Evolutionary conservation across 2,113 vertebrate genomes (phyloP).

Genomic region (Suricata suricatta): DNA sequence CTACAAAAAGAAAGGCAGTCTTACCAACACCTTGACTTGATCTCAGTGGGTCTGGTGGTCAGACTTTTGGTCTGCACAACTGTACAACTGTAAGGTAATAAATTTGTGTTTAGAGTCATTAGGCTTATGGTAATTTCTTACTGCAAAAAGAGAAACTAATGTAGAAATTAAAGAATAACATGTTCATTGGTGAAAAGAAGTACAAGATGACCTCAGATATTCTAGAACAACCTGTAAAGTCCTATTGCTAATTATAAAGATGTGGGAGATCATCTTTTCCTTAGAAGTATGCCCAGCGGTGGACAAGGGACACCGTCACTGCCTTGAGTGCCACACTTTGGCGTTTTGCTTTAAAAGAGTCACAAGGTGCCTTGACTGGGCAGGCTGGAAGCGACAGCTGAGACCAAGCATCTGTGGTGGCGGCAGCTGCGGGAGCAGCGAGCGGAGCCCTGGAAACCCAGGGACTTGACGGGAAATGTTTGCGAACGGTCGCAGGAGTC

Average conservation of each 20-base stretch:
- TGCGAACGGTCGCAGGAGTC: conserved; percentile 10
- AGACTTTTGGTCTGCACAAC: neutral
- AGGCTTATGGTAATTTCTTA: neutral
- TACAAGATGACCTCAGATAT: neutral
- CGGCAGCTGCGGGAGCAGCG: conserved; percentile 67
- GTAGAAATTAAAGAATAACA: neutral
- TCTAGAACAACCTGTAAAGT: neutral
- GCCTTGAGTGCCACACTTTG: neutral
- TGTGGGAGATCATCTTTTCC: neutral
- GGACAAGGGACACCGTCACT: neutral
- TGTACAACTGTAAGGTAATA: neutral
- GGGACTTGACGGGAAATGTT: neutral
- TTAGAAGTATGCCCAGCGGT: neutral
- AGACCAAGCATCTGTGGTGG: neutral
- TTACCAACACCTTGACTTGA: neutral
- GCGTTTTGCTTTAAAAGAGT: conserved; percentile 15
- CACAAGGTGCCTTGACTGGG: neutral
- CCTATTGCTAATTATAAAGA: neutral
- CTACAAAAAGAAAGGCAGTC: neutral
- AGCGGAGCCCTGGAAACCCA: conserved; percentile 28
- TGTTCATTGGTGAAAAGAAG: neutral
- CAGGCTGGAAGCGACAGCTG: conserved; percentile 19
- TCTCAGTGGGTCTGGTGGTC: accelerated
- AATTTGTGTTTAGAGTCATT: neutral
- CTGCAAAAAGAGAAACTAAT: neutral